These are phyloP conservation scores for Pipa parva DNA, from an alignment of 2,113 vertebrate species.

Conservation along the genomic window DNA sequence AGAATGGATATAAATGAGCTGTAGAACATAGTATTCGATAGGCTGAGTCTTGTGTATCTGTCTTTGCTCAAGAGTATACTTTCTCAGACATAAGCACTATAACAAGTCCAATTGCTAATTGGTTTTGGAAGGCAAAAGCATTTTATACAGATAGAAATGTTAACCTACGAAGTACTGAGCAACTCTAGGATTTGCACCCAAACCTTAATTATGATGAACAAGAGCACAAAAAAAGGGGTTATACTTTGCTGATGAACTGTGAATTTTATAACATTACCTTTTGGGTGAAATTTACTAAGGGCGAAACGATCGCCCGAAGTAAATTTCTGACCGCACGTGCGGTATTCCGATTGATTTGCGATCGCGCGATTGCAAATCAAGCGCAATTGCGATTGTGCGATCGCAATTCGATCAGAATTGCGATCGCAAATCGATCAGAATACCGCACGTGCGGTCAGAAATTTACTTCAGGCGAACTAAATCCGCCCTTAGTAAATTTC, in stretches of 20 bases:
- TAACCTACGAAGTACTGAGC: neutral
- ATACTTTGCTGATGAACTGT: neutral
- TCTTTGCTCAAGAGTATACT: neutral
- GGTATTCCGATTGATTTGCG: too few relatives aligned
- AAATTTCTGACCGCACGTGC: too few relatives aligned
- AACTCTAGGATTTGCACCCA: neutral
- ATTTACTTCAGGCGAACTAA: too few relatives aligned
- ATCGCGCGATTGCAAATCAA: too few relatives aligned
- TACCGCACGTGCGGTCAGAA: too few relatives aligned
- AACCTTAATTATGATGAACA: neutral
- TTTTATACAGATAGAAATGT: neutral
- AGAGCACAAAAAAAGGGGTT: neutral
- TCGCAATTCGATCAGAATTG: too few relatives aligned
- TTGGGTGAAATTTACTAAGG: too few relatives aligned
- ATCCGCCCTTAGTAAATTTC: too few relatives aligned
- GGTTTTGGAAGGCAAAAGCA: neutral
- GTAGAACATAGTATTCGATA: neutral
- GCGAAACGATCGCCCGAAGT: too few relatives aligned
- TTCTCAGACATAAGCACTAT: neutral
- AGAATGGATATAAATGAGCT: slow-evolving; percentile 10
- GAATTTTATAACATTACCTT: neutral
- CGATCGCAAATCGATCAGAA: too few relatives aligned
- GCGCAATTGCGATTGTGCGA: too few relatives aligned
- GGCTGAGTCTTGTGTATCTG: neutral
- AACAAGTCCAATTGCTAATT: slow-evolving; percentile 4